phyloP scores from a whole-genome alignment of 2,797 vertebrate species.

The Acipenser ruthenus region DNA sequence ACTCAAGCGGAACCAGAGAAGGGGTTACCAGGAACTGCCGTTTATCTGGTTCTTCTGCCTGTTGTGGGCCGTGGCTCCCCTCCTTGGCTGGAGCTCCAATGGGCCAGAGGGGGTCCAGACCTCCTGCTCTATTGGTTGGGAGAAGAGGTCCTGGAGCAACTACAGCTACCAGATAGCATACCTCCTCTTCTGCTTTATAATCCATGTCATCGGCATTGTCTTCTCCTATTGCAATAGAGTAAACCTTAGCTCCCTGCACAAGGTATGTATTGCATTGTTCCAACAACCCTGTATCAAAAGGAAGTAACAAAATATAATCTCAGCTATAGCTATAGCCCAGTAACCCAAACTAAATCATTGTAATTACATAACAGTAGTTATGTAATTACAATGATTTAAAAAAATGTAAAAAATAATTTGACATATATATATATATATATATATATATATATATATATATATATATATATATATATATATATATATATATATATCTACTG shows the following conservation, averaged over 20 bases:
- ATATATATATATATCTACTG: no score
- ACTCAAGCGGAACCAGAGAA: slow-evolving; percentile 41
- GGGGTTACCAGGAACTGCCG: slow-evolving; percentile 41
- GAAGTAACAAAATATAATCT: no score
- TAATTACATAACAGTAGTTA: no score
- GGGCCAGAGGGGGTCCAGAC: slow-evolving; percentile 51
- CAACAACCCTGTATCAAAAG: no score
- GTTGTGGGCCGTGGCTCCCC: slow-evolving; percentile 44
- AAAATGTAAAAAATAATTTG: no score
- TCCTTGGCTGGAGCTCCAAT: slow-evolving; percentile 57
- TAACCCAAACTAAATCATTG: no score
- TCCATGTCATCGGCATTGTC: slow-evolving; percentile 45
- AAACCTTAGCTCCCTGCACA: slow-evolving; percentile 37
- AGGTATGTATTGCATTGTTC: slow-evolving; percentile 31
- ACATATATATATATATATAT: no score
- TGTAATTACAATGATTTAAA: no score
- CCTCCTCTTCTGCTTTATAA: slow-evolving; percentile 45
- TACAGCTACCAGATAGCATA: slow-evolving; percentile 59
- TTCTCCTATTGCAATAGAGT: slow-evolving; percentile 51
- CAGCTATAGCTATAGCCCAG: no score
- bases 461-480: no score
- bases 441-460: no score
- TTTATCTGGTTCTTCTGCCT: slow-evolving; percentile 57
- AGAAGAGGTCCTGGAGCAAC: slow-evolving; percentile 49
- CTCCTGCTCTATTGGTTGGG: slow-evolving; percentile 56